Percentiles rank a stretch among this genome's conserved stretches.
phyloP scores from a whole-genome alignment of 2,797 vertebrate species.

The Ataeniobius toweri region DNA sequence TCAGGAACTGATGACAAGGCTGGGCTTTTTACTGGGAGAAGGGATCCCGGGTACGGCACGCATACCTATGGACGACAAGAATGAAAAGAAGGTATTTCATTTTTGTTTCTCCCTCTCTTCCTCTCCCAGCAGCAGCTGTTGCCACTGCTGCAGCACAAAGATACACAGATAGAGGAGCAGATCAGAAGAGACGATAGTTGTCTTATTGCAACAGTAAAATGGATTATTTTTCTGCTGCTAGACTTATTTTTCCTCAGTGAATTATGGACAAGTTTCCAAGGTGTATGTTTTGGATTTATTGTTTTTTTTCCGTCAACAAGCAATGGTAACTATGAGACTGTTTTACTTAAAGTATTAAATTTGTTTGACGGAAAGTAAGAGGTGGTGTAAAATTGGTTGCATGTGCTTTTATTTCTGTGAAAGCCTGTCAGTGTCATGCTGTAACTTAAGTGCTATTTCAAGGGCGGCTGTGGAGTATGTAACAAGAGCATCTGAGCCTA shows the following conservation, averaged over 20 bases:
- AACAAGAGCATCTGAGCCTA: conserved; percentile 62
- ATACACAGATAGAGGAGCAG: conserved; percentile 57
- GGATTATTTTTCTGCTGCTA: conserved; percentile 55
- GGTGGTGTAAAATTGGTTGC: conserved; percentile 38
- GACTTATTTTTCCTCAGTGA: conserved; percentile 26
- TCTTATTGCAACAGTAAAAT: conserved; percentile 58
- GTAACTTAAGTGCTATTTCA: conserved; percentile 71
- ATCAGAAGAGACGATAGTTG: conserved; percentile 58
- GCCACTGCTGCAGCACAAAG: conserved; percentile 59
- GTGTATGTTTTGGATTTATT: conserved; percentile 39
- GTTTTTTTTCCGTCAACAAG: conserved; percentile 37
- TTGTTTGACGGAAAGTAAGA: conserved; percentile 39
- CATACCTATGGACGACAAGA: conserved; percentile 94
- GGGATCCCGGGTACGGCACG: conserved; percentile 92
- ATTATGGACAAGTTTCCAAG: conserved; percentile 53
- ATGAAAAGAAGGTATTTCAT: conserved; percentile 93
- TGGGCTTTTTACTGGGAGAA: conserved; percentile 98
- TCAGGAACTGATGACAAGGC: conserved; percentile 98
- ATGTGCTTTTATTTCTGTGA: conserved; percentile 48
- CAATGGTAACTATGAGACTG: conserved; percentile 59
- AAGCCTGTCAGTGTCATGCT: conserved; percentile 32
- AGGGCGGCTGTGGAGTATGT: conserved; percentile 67
- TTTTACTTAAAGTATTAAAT: conserved; percentile 41
- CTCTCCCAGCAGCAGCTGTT: conserved; percentile 55
- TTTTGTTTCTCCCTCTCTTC: conserved; percentile 43